Evolutionary conservation across 2,113 vertebrate genomes (phyloP).

Genomic region (Forbesichthys agassizii): DNA sequence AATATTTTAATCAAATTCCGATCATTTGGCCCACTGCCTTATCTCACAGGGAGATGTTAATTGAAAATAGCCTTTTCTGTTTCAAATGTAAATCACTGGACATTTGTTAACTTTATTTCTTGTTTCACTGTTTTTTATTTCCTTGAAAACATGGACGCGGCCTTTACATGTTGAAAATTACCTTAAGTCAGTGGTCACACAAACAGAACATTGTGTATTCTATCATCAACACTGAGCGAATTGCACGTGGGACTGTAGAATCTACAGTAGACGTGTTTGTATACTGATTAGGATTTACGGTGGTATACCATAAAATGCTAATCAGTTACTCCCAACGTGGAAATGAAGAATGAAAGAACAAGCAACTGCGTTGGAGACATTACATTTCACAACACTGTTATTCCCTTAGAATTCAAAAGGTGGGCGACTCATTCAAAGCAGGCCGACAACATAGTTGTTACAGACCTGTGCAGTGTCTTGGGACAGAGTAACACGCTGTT

Average conservation of each 20-base stretch:
- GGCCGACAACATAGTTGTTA: constrained; percentile 10
- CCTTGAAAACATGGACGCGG: no score
- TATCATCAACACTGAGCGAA: no score
- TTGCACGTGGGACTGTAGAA: no score
- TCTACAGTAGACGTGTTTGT: no score
- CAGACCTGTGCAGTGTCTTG: constrained; percentile 30
- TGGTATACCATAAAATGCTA: no score
- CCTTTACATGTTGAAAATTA: no score
- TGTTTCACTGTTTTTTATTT: no score
- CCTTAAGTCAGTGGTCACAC: no score
- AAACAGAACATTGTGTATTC: no score
- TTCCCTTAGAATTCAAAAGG: constrained; percentile 18
- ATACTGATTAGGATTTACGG: no score
- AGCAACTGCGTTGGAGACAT: background rate
- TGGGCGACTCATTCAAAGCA: constrained; percentile 25
- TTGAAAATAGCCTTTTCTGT: constrained; percentile 52
- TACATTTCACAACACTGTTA: background rate
- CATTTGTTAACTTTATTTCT: background rate
- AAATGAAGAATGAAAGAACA: no score
- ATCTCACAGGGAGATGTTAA: constrained; percentile 43
- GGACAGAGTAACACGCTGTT: constrained; percentile 27
- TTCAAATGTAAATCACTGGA: constrained; percentile 33
- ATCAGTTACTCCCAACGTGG: no score
- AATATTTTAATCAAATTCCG: constrained; percentile 41
- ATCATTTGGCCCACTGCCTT: constrained; percentile 52